Percentiles rank a stretch among this genome's conserved stretches.
phyloP scores from a whole-genome alignment of 2,797 vertebrate genomes.

The Melanotaenia nigrans region DNA sequence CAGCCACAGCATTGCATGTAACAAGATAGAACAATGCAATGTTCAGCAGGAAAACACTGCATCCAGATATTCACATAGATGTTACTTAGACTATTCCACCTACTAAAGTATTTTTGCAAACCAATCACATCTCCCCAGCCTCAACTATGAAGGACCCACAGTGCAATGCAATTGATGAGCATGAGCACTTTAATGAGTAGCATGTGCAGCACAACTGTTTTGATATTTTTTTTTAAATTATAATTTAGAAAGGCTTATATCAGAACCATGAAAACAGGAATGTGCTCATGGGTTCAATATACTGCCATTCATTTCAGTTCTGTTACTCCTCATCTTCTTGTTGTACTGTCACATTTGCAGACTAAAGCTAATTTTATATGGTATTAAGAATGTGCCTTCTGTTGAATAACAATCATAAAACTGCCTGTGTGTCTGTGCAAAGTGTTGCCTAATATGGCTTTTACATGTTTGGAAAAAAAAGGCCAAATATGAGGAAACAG shows the following conservation, averaged over 20 bases:
- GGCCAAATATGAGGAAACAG: slow-evolving; percentile 7
- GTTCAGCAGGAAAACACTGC: not conserved
- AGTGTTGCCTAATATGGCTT: not conserved
- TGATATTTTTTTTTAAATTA: not conserved
- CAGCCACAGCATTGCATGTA: not conserved
- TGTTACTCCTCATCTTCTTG: too few species aligned
- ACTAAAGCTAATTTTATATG: not conserved
- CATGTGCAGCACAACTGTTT: not conserved
- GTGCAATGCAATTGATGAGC: too few species aligned
- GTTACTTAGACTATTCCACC: not conserved
- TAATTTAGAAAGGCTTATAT: too few species aligned
- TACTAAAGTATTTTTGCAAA: not conserved
- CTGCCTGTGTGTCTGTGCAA: not conserved
- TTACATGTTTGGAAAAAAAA: not conserved
- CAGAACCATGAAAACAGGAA: too few species aligned
- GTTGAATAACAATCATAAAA: not conserved
- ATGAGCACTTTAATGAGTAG: not conserved
- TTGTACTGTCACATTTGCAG: too few species aligned
- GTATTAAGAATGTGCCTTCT: not conserved
- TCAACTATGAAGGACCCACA: not conserved
- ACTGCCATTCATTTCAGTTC: too few species aligned
- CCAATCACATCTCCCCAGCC: not conserved
- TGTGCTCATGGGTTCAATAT: too few species aligned
- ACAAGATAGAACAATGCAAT: not conserved
- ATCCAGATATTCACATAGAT: not conserved